Conservation (phyloP, 2,888 invertebrate genomes). For the Eustalomyia histrio region DNA sequence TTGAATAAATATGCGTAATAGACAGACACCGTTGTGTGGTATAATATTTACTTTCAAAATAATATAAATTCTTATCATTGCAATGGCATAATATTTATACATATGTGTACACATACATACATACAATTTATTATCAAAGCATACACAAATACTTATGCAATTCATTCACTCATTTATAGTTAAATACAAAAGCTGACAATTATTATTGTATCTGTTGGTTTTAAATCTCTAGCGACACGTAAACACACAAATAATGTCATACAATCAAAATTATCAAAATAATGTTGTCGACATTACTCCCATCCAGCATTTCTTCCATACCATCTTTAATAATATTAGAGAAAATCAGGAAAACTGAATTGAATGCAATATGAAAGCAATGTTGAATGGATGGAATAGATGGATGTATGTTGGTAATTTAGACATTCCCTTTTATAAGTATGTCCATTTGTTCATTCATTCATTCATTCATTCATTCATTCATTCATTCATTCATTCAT, state of each 20-base stretch:
- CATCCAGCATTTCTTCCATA: too few species aligned
- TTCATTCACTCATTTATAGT: constrained; percentile 15
- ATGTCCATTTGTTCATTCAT: not conserved
- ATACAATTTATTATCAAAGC: too few species aligned
- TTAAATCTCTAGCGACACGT: constrained; percentile 29
- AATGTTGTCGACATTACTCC: not conserved
- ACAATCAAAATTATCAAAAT: constrained; percentile 7
- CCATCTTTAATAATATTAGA: not conserved
- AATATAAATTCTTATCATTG: constrained; percentile 40
- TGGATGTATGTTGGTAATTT: not conserved
- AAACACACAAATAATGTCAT: not conserved
- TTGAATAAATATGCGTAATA: constrained; percentile 9
- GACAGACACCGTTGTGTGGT: not conserved
- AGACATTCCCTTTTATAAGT: not conserved
- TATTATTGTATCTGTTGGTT: constrained; percentile 30
- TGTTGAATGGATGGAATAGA: not conserved
- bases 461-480: constrained; percentile 3
- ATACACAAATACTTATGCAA: constrained; percentile 15
- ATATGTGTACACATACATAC: not conserved
- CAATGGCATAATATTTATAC: constrained; percentile 10
- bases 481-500: too few species aligned
- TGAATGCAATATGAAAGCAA: not conserved
- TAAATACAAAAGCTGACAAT: constrained; percentile 46
- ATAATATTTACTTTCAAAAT: constrained; percentile 17
- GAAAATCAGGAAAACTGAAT: not conserved